Evolutionary conservation across 2,797 vertebrate genomes (phyloP).

Genomic region (Periophthalmus magnuspinnatus): DNA sequence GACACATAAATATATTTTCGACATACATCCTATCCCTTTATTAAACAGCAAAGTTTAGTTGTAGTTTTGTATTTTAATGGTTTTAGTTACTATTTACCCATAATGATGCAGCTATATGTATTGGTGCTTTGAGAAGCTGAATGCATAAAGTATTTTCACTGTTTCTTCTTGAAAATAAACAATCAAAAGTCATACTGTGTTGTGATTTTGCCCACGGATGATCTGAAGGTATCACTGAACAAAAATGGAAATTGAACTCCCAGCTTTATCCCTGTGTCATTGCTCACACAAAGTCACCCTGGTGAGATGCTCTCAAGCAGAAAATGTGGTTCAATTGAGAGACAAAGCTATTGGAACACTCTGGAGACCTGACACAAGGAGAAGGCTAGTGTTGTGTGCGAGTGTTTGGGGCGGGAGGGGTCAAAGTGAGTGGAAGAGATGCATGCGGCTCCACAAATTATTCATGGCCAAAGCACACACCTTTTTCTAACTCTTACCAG

Average conservation of each 20-base stretch:
- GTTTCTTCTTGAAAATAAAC: constrained; percentile 38
- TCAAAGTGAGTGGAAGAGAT: constrained; percentile 37
- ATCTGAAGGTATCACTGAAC: constrained; percentile 9
- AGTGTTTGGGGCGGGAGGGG: background rate
- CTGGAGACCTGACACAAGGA: constrained; percentile 8
- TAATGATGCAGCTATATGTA: background rate
- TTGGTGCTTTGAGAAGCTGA: constrained; percentile 16
- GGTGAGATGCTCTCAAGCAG: constrained; percentile 19
- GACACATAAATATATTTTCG: background rate
- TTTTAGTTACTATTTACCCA: background rate
- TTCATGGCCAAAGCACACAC: constrained; percentile 38
- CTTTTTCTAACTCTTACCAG: background rate
- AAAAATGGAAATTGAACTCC: constrained; percentile 16
- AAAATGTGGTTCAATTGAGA: constrained; percentile 30
- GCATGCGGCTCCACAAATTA: constrained; percentile 44
- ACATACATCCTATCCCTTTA: background rate
- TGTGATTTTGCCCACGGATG: background rate
- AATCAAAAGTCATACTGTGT: constrained; percentile 8
- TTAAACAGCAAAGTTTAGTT: background rate
- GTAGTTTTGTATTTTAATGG: background rate
- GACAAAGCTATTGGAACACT: constrained; percentile 36
- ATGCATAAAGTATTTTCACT: constrained; percentile 7
- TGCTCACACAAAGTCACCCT: constrained; percentile 2
- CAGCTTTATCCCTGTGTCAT: constrained; percentile 1
- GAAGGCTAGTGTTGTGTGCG: background rate